A percentile compares a stretch with the other conserved stretches of the same genome.
phyloP scores from a whole-genome alignment of 2,797 vertebrate species.

The Spinus olivaceus region DNA sequence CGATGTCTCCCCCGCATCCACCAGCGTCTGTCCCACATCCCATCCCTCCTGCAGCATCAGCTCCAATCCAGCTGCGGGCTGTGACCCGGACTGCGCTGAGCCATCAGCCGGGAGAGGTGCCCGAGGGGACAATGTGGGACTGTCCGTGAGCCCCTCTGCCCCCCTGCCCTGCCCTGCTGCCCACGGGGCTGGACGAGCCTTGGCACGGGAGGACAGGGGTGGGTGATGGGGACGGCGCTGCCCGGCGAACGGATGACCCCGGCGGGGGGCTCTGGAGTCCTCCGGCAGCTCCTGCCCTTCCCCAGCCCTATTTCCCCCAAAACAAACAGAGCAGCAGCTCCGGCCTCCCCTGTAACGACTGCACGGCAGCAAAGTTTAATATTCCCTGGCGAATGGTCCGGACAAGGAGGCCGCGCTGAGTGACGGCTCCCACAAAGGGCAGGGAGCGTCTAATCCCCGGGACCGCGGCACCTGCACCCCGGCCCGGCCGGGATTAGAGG shows the following conservation, averaged over 20 bases:
- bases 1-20: not conserved
- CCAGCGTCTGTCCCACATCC: fast-evolving
- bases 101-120: not conserved
- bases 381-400: not conserved
- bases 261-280: fast-evolving
- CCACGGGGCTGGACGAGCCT: not conserved
- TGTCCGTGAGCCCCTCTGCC: not conserved
- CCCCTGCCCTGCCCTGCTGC: not conserved
- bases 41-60: not conserved
- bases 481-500: not conserved
- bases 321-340: not conserved
- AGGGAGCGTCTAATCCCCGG: constrained; percentile 19
- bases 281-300: not conserved
- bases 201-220: not conserved
- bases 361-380: not conserved
- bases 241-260: not conserved
- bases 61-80: not conserved
- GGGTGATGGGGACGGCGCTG: fast-evolving
- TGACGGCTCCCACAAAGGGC: constrained; percentile 22
- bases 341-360: not conserved
- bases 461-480: constrained; percentile 17
- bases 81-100: not conserved
- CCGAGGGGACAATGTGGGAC: fast-evolving
- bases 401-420: not conserved
- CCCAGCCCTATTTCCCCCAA: not conserved